A percentile compares a stretch with the other conserved stretches of the same genome.
phyloP scores from a whole-genome alignment of 2,888 invertebrate species.

The Dicyrtomina minuta region DNA sequence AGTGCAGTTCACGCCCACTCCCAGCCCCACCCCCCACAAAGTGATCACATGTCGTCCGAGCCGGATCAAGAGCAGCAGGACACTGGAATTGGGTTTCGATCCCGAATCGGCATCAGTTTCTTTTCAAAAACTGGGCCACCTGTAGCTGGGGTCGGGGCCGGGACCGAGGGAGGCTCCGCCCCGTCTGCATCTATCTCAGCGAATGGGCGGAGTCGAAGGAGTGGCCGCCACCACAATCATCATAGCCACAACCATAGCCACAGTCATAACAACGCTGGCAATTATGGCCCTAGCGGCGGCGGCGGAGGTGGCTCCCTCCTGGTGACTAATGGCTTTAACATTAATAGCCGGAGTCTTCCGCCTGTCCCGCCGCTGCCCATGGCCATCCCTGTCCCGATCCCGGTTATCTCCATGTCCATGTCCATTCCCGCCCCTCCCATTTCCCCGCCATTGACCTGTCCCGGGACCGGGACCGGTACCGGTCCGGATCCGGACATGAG shows the following conservation, averaged over 20 bases:
- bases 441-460: no score
- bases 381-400: not conserved
- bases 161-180: no score
- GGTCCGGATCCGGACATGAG: not conserved
- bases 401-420: not conserved
- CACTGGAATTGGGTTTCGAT: no score
- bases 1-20: no score
- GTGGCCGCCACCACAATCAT: not conserved
- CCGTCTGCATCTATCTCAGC: not conserved
- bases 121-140: no score
- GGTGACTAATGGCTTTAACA: not conserved
- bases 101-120: no score
- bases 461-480: conserved; percentile 22
- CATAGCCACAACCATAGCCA: no score
- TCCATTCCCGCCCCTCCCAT: not conserved
- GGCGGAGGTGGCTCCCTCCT: not conserved
- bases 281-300: not conserved
- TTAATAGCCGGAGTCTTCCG: not conserved
- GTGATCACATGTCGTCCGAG: not conserved
- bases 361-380: conserved; percentile 9
- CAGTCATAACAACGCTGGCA: not conserved
- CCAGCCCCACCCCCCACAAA: no score
- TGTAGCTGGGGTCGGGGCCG: no score
- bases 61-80: not conserved
- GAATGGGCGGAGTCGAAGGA: not conserved